Evolutionary conservation across 2,888 invertebrate species (phyloP).

Genomic region (Mesorhabditis spiculigera): DNA sequence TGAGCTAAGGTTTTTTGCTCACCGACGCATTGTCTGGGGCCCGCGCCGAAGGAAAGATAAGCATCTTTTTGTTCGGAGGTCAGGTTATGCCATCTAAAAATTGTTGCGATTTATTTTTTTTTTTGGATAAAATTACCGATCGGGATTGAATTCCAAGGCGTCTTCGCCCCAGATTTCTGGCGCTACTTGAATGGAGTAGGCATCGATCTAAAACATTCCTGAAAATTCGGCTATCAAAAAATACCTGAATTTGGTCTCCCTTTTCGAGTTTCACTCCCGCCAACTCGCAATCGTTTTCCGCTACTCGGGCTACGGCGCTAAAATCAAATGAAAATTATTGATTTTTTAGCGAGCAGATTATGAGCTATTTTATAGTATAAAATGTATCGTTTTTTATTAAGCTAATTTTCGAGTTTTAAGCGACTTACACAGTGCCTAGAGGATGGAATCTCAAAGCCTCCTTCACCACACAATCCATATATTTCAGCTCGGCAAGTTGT

Average conservation of each 20-base stretch:
- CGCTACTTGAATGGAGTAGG: not conserved
- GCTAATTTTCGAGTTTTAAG: no score
- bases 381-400: no score
- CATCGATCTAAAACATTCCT: no score
- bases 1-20: no score
- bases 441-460: constrained; percentile 33
- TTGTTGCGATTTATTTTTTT: not conserved
- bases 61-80: constrained; percentile 15
- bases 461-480: constrained; percentile 31
- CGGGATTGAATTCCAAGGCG: constrained; percentile 27
- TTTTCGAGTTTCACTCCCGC: not conserved
- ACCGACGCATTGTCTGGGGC: constrained; percentile 41
- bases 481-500: constrained; percentile 26
- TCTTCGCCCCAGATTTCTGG: constrained; percentile 28
- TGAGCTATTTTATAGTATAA: no score
- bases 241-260: not conserved
- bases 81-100: not conserved
- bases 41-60: constrained; percentile 33
- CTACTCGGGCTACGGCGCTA: not conserved
- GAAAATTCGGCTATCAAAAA: no score
- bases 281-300: not conserved
- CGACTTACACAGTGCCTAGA: constrained; percentile 26
- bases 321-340: no score
- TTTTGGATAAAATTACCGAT: constrained; percentile 11
- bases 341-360: no score